Evolutionary conservation across 2,797 vertebrate genomes (phyloP).

Genomic region (Phataginus tricuspis): DNA sequence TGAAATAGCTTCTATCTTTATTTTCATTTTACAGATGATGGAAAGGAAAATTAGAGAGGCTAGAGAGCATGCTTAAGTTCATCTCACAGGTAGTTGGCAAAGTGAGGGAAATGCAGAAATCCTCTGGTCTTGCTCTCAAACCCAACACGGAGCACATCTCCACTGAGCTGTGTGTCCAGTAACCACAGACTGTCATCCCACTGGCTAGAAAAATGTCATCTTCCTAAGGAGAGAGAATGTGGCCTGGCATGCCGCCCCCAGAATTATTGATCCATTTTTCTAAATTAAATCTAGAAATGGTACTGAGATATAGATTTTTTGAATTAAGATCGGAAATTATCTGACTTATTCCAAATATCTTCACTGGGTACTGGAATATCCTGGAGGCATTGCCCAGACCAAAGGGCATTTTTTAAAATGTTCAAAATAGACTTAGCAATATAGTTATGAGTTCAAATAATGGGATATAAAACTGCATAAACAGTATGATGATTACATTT

Average conservation of each 20-base stretch:
- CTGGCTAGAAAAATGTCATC: background rate
- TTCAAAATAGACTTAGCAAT: constrained; percentile 15
- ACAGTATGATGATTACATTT: background rate
- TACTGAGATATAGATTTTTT: background rate
- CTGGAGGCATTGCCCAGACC: background rate
- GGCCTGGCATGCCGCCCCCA: background rate
- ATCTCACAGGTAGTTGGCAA: background rate
- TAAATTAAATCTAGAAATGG: constrained; percentile 24
- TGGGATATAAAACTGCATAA: background rate
- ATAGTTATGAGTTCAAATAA: constrained; percentile 20
- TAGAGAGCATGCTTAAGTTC: background rate
- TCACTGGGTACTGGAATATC: background rate
- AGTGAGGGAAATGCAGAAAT: background rate
- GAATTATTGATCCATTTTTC: background rate
- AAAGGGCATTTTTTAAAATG: background rate
- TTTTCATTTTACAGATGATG: background rate
- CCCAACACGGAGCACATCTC: accelerated
- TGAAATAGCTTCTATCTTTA: background rate
- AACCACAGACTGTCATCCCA: background rate
- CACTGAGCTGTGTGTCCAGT: accelerated
- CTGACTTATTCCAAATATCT: background rate
- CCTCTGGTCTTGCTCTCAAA: background rate
- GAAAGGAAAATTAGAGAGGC: background rate
- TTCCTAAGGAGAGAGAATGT: background rate
- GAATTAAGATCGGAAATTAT: constrained; percentile 24